A percentile compares a stretch with the other conserved stretches of the same genome.
phyloP scores from a whole-genome alignment of 2,113 vertebrate species.

The Loxodonta africana region DNA sequence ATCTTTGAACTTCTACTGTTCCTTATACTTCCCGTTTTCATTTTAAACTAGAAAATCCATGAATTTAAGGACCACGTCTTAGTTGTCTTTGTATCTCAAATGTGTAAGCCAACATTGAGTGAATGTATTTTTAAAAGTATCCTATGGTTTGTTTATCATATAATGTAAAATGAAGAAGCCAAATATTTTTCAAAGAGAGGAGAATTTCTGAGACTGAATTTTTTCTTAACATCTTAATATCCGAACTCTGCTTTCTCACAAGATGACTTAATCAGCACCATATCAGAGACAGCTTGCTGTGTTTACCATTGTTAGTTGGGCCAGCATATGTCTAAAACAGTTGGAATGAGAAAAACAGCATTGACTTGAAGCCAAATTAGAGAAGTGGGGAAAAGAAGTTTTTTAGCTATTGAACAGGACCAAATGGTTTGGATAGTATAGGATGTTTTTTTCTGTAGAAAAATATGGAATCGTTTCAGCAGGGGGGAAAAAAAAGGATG shows the following conservation, averaged over 20 bases:
- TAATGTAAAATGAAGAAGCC: slow-evolving; percentile 63
- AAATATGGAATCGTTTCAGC: not conserved
- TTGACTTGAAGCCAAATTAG: slow-evolving; percentile 75
- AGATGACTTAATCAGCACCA: slow-evolving; percentile 81
- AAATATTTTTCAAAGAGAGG: slow-evolving; percentile 65
- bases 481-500: not conserved
- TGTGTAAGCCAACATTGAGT: not conserved
- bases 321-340: slow-evolving; percentile 80
- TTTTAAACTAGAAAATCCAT: slow-evolving; percentile 24
- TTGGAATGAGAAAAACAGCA: slow-evolving; percentile 76
- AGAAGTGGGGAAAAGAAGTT: not conserved
- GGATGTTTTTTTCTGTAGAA: not conserved
- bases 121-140: slow-evolving; percentile 43
- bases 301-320: slow-evolving; percentile 82
- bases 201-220: slow-evolving; percentile 53
- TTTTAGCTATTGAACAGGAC: slow-evolving; percentile 10
- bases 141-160: slow-evolving; percentile 62
- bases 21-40: not conserved
- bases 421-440: slow-evolving; percentile 19
- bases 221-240: slow-evolving; percentile 64
- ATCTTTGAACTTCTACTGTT: not conserved
- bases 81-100: slow-evolving; percentile 43
- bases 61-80: not conserved
- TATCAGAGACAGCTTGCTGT: slow-evolving; percentile 80
- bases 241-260: slow-evolving; percentile 64